Evolutionary conservation across 2,113 vertebrate genomes (phyloP).

Genomic region (Seriola dumerili): DNA sequence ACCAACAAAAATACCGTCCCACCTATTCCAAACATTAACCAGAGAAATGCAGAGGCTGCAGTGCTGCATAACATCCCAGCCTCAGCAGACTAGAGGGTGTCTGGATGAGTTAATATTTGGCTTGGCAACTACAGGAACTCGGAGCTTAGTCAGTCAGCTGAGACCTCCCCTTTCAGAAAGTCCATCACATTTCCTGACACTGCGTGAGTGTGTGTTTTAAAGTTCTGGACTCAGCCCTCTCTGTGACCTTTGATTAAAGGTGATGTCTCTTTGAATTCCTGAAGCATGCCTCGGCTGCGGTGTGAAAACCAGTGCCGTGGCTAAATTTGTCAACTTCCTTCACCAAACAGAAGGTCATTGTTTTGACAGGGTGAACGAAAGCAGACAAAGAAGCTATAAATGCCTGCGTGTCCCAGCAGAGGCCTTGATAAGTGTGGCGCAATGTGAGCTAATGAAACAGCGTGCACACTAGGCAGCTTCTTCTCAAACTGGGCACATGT

Average conservation of each 20-base stretch:
- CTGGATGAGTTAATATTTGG: constrained; percentile 78
- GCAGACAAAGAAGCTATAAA: constrained; percentile 54
- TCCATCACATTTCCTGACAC: constrained; percentile 66
- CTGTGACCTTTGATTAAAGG: constrained; percentile 65
- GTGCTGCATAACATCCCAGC: constrained; percentile 27
- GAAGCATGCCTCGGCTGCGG: constrained; percentile 17
- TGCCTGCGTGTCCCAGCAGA: constrained; percentile 42
- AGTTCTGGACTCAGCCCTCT: constrained; percentile 33
- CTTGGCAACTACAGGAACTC: constrained; percentile 55
- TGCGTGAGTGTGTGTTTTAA: constrained; percentile 40
- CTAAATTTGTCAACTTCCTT: constrained; percentile 44
- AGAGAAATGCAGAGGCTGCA: constrained; percentile 21
- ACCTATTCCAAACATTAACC: constrained; percentile 68
- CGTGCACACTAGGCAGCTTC: constrained; percentile 21
- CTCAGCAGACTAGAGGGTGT: constrained; percentile 45
- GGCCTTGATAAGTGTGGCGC: constrained; percentile 1
- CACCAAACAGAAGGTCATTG: constrained; percentile 44
- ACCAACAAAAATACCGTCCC: constrained; percentile 54
- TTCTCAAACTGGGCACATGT: constrained; percentile 44
- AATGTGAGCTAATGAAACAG: constrained; percentile 41
- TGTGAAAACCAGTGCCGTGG: background rate
- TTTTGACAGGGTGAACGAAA: constrained; percentile 35
- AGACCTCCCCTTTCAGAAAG: constrained; percentile 73
- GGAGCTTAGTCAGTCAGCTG: constrained; percentile 71
- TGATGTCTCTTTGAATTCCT: constrained; percentile 54